Evolutionary conservation across 2,113 vertebrate genomes (phyloP).

Genomic region (Urocolius indicus): DNA sequence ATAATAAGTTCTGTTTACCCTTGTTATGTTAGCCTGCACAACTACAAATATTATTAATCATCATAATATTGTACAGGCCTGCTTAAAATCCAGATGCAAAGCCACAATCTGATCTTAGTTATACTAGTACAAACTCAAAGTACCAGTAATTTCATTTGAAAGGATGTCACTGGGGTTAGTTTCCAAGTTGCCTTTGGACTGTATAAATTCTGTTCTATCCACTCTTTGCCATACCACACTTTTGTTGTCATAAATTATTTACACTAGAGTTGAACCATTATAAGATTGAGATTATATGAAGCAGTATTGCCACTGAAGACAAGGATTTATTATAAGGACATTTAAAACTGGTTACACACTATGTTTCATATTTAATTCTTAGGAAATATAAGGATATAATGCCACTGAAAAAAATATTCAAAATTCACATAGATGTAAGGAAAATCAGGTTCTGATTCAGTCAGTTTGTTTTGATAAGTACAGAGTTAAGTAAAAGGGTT

Average conservation of each 20-base stretch:
- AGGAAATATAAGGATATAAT: neutral
- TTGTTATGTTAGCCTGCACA: constrained; percentile 31
- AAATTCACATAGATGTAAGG: neutral
- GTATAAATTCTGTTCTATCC: neutral
- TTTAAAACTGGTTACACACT: neutral
- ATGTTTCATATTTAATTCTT: neutral
- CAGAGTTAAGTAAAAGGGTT: neutral
- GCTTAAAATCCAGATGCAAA: constrained; percentile 49
- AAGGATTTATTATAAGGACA: neutral
- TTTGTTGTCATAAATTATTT: constrained; percentile 6
- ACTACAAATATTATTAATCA: constrained; percentile 62
- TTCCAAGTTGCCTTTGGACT: constrained; percentile 26
- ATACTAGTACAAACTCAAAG: constrained; percentile 9
- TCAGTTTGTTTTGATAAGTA: neutral
- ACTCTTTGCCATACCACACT: neutral
- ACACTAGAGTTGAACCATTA: neutral
- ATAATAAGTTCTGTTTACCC: constrained; percentile 49
- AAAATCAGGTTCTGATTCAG: neutral
- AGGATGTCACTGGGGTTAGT: constrained; percentile 19
- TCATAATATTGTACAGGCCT: constrained; percentile 40
- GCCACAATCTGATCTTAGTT: constrained; percentile 48
- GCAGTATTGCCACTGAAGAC: neutral
- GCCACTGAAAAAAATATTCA: neutral
- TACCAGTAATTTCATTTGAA: constrained; percentile 53
- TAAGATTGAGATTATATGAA: neutral